Conservation (phyloP, 2,888 invertebrate genomes). For the Leptothorax acervorum region DNA sequence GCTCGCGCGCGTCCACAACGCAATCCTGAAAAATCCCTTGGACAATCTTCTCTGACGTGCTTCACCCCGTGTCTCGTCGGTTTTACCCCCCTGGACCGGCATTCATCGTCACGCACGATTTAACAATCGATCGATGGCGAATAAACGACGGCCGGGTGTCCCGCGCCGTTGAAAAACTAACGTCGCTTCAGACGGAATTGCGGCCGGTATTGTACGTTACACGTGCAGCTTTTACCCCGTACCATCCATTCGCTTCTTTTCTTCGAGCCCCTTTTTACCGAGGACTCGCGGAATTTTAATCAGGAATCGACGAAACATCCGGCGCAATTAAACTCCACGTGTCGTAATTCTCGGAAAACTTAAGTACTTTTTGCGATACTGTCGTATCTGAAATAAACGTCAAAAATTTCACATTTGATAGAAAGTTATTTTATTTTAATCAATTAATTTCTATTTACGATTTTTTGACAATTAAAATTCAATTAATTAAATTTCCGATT, state of each 20-base stretch:
- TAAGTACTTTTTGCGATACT: neutral
- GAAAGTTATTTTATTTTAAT: neutral
- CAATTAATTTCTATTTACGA: neutral
- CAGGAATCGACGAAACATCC: conserved; percentile 21
- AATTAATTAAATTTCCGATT: conserved; percentile 17
- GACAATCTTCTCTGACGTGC: conserved; percentile 64
- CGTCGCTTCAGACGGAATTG: conserved; percentile 44
- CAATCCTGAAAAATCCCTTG: conserved; percentile 58
- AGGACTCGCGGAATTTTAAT: conserved; percentile 34
- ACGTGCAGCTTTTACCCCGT: conserved; percentile 9
- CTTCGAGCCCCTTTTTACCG: conserved; percentile 19
- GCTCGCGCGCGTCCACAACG: neutral
- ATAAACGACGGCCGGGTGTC: conserved; percentile 44
- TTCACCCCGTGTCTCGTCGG: conserved; percentile 51
- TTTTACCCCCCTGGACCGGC: conserved; percentile 23
- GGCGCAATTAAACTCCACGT: conserved; percentile 38
- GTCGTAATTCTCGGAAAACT: conserved; percentile 9
- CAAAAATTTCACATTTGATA: neutral
- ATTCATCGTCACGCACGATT: conserved; percentile 75
- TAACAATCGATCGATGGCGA: conserved; percentile 72
- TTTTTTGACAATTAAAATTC: neutral
- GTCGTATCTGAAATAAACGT: neutral
- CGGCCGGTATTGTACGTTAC: conserved; percentile 41
- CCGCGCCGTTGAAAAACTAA: conserved; percentile 47
- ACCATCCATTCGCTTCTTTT: conserved; percentile 9